Evolutionary conservation across 2,113 vertebrate species (phyloP).

Genomic region (Chamaetylas fuelleborni): DNA sequence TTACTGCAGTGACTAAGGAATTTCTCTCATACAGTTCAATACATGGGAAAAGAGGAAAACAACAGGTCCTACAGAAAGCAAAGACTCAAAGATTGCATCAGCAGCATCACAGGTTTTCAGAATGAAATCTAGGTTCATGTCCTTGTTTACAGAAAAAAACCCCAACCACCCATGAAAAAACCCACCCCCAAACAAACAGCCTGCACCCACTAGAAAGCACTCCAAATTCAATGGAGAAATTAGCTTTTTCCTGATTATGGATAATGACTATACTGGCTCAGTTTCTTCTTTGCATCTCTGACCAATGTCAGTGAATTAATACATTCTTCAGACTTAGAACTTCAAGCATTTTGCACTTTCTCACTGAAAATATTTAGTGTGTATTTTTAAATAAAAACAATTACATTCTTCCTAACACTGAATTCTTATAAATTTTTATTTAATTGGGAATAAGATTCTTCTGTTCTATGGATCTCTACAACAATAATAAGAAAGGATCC

Average conservation of each 20-base stretch:
- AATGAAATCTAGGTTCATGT: background rate
- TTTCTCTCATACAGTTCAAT: background rate
- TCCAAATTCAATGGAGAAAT: background rate
- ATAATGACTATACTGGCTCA: background rate
- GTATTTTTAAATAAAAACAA: background rate
- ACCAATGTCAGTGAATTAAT: background rate
- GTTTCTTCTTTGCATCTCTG: background rate
- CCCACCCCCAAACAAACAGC: rapidly evolving
- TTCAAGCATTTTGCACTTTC: background rate
- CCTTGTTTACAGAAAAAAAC: background rate
- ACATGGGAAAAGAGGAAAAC: background rate
- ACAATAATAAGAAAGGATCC: background rate
- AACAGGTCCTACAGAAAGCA: background rate
- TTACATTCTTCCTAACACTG: background rate
- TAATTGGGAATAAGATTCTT: background rate
- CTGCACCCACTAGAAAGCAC: background rate
- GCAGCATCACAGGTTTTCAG: background rate
- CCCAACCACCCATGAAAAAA: background rate
- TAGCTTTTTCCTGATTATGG: background rate
- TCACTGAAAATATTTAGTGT: background rate
- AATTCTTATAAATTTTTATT: background rate
- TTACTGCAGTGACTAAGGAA: background rate
- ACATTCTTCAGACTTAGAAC: background rate
- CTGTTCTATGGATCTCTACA: background rate
- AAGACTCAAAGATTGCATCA: background rate